phyloP scores from a whole-genome alignment of 2,113 vertebrate genomes.

The Machaerirhynchus nigripectus region DNA sequence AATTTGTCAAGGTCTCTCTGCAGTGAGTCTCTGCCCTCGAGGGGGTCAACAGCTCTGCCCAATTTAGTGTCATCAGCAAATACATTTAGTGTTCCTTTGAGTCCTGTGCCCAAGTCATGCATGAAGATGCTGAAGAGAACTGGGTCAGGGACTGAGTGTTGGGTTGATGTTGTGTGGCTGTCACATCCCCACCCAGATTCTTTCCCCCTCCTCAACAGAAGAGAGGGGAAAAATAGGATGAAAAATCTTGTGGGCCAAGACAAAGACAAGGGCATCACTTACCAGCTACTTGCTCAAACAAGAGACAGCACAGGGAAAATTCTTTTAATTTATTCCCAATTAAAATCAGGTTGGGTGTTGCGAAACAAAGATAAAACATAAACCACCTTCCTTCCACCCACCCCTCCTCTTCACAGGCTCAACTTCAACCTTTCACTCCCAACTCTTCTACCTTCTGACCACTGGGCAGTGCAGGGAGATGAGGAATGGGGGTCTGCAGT shows the following conservation, averaged over 20 bases:
- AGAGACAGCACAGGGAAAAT: neutral
- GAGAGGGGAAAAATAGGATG: neutral
- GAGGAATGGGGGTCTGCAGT: neutral
- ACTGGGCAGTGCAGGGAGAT: fast-evolving
- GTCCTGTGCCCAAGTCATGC: neutral
- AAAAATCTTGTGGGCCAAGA: neutral
- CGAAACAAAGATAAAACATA: neutral
- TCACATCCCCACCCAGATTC: neutral
- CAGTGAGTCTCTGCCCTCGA: neutral
- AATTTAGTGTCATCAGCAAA: neutral
- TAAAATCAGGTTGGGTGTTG: neutral
- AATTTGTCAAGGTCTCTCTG: neutral
- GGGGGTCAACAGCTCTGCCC: neutral
- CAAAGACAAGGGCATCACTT: neutral
- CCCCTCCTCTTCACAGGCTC: neutral
- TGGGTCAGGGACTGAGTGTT: neutral
- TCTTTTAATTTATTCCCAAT: neutral
- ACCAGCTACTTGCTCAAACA: neutral
- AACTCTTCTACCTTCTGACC: neutral
- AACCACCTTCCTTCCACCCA: neutral
- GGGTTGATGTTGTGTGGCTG: neutral
- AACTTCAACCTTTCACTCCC: neutral
- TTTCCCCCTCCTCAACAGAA: neutral
- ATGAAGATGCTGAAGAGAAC: neutral
- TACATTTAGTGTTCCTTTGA: neutral